A percentile compares a stretch with the other conserved stretches of the same genome.
Conservation (phyloP, 2,888 invertebrate genomes). For the Drosophila hawaiiensis region DNA sequence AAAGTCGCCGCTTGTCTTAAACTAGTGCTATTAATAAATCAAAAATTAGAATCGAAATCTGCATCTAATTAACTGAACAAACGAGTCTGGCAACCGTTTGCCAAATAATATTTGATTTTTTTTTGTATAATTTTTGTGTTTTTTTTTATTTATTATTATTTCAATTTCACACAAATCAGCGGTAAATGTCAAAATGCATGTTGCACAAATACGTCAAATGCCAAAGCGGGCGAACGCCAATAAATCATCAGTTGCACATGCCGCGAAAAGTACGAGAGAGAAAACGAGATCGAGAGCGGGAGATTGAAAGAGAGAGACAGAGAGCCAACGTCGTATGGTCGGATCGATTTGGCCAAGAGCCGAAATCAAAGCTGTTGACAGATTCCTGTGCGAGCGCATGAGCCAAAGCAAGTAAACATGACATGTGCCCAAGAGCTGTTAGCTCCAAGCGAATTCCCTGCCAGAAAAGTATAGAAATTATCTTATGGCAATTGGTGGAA, state of each 20-base stretch:
- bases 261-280: constrained; percentile 3
- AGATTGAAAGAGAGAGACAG: background rate
- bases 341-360: constrained; percentile 43
- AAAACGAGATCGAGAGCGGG: background rate
- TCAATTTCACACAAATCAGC: constrained; percentile 79
- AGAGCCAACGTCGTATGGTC: constrained; percentile 19
- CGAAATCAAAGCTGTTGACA: constrained; percentile 49
- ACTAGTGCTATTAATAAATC: constrained; percentile 67
- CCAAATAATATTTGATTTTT: constrained; percentile 22
- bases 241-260: constrained; percentile 66
- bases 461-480: background rate
- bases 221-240: constrained; percentile 69
- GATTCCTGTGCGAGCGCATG: constrained; percentile 51
- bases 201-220: constrained; percentile 80
- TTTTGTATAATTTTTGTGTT: constrained; percentile 2
- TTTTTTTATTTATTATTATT: constrained; percentile 20
- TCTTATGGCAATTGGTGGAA: background rate
- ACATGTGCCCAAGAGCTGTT: background rate
- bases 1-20: constrained; percentile 33
- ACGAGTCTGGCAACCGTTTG: constrained; percentile 9
- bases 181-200: constrained; percentile 79
- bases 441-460: constrained; percentile 12
- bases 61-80: constrained; percentile 61
- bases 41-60: constrained; percentile 52
- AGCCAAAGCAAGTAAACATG: constrained; percentile 25